Evolutionary conservation across 2,888 invertebrate species (phyloP), one percentile per base, ranked within the genome.

Genomic region (Caenorhabditis drosophilae): DNA sequence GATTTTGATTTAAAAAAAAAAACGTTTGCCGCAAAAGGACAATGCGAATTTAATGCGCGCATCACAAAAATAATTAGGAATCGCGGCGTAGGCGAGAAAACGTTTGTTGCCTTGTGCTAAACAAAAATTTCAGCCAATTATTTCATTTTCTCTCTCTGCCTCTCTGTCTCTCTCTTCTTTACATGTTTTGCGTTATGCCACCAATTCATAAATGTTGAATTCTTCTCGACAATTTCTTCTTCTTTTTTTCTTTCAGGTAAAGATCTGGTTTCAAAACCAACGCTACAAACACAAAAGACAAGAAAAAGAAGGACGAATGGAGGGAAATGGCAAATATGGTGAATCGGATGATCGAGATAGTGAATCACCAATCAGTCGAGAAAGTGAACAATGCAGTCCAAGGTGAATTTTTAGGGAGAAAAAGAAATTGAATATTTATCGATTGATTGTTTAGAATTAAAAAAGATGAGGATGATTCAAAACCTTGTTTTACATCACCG

Each of bases 191-290:
- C n/a, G n/a, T n/a, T n/a, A n/a, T n/a, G n/a, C n/a, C n/a, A n/a
- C n/a, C n/a, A n/a, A n/a, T n/a, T 11, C 35, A 34, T 34, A 11
- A 15, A 34, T 34, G 11, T 34, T 12, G 35, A 34, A 15, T 34
- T 34, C 35, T 12, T 34, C 15, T 34, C 11, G 35, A 15, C 35
- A 34, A 34, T 12, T 12, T 34, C 11, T 12, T 34, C 11, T 31
- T 31, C 31, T 31, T 31, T 31, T 6, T 31, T 31, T 31, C 7
- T 46, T 72, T 45, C 57, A 72, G 68, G 72, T 72, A 52, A 75
- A 75, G 53, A 75, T 75, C 59, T 75, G 75, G 75, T 75, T 73
- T 61, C 75, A 75, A 67, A 75, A 75, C 52, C 73, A 73, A 38
- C 64, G 75, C 15, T 75, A 75, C 68, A 75, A 75, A 56, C 67